Percentiles rank a stretch among this genome's conserved stretches.
Evolutionary conservation across 2,888 invertebrate species (phyloP).

Genomic region (Troides aeacus): DNA sequence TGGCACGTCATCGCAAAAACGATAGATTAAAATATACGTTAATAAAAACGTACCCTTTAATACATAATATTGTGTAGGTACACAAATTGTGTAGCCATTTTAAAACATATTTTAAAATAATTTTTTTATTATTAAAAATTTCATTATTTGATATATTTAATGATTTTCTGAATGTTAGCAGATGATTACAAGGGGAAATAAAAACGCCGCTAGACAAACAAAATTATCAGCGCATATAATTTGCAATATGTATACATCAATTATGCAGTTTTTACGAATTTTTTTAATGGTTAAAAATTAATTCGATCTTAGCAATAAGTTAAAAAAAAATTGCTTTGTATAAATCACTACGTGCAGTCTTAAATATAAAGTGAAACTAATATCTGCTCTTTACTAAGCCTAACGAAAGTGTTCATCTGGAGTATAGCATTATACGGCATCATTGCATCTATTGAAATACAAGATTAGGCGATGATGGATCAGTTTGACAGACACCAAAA

Average conservation of each 20-base stretch:
- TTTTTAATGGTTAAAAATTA: too few relatives aligned
- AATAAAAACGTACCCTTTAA: neutral
- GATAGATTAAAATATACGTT: neutral
- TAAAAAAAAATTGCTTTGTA: neutral
- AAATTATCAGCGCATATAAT: too few relatives aligned
- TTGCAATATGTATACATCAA: too few relatives aligned
- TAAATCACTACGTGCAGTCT: neutral
- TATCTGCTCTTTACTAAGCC: neutral
- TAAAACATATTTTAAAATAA: neutral
- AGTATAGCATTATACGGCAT: neutral
- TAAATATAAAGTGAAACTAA: neutral
- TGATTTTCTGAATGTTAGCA: too few relatives aligned
- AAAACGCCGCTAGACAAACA: too few relatives aligned
- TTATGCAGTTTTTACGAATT: too few relatives aligned
- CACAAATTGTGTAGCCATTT: neutral
- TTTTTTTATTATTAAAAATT: too few relatives aligned
- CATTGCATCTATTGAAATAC: too few relatives aligned
- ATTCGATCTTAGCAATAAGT: neutral
- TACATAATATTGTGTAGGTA: neutral
- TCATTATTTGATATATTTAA: too few relatives aligned
- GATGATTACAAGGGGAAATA: too few relatives aligned
- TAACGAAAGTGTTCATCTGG: neutral
- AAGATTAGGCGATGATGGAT: too few relatives aligned
- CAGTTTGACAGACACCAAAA: too few relatives aligned
- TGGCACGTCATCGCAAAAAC: slow-evolving; percentile 21